Percentiles rank a stretch among this genome's conserved stretches.
phyloP scores from a whole-genome alignment of 1,140 invertebrate species.

The Chionoecetes opilio region DNA sequence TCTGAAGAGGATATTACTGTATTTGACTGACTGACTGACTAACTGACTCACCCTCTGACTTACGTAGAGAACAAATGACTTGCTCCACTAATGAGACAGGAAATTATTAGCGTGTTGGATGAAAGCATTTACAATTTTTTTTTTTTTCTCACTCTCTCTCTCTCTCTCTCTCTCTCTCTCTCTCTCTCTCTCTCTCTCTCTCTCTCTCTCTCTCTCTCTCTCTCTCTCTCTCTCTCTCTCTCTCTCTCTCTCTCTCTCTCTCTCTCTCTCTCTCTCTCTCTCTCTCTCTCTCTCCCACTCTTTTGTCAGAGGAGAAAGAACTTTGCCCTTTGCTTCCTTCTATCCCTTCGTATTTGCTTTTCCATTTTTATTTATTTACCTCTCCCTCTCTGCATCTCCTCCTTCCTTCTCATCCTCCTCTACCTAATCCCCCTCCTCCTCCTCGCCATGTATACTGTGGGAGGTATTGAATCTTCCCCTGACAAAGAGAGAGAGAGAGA shows the following conservation, averaged over 20 bases:
- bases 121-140: too few relatives aligned
- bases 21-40: neutral
- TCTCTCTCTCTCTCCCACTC: neutral
- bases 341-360: neutral
- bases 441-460: neutral
- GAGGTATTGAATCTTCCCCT: neutral
- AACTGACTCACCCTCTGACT: neutral
- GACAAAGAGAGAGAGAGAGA: neutral
- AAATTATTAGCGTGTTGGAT: too few relatives aligned
- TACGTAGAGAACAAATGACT: too few relatives aligned
- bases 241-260: neutral
- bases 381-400: neutral
- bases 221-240: conserved; percentile 33
- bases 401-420: neutral
- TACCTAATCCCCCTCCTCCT: neutral
- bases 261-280: neutral
- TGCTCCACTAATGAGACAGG: neutral
- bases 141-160: conserved; percentile 40
- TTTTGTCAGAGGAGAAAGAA: neutral
- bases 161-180: neutral
- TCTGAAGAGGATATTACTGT: neutral
- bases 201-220: neutral
- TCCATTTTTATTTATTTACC: conserved; percentile 22
- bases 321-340: neutral
- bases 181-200: neutral